These are phyloP conservation scores for Neodontobutis hainanensis DNA, from an alignment of 2,113 vertebrate genomes.

Conservation along the genomic window DNA sequence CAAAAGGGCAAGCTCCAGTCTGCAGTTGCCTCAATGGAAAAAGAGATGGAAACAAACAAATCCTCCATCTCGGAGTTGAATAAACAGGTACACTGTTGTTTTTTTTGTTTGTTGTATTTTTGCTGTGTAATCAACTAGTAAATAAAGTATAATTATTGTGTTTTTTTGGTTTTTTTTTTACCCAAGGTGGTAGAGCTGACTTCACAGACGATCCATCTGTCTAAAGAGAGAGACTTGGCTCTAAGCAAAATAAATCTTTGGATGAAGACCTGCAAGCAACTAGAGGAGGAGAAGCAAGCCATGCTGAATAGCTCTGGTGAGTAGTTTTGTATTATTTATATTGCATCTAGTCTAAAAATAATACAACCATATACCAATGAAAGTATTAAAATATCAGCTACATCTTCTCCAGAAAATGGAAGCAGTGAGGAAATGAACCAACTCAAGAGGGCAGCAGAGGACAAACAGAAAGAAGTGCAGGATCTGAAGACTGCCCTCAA, in stretches of 20 bases:
- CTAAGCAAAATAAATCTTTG: conserved; percentile 79
- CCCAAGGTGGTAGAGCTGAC: conserved; percentile 75
- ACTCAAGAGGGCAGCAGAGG: conserved; percentile 67
- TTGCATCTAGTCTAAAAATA: too few relatives aligned
- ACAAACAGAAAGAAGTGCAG: conserved; percentile 54
- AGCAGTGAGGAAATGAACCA: conserved; percentile 61
- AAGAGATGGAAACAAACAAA: conserved; percentile 48
- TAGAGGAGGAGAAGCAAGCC: conserved; percentile 84
- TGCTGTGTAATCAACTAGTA: neutral
- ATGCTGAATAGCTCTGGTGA: conserved; percentile 71
- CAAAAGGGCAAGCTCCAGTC: conserved; percentile 43
- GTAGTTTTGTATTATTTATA: neutral
- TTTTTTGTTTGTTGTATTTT: neutral
- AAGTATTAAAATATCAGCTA: neutral
- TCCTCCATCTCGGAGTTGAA: conserved; percentile 35
- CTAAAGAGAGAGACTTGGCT: conserved; percentile 80
- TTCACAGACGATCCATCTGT: conserved; percentile 58
- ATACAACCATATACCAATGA: too few relatives aligned
- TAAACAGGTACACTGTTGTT: conserved; percentile 50
- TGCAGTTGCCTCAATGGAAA: conserved; percentile 35
- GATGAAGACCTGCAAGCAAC: conserved; percentile 86
- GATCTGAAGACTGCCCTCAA: conserved; percentile 51
- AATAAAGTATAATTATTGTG: too few relatives aligned
- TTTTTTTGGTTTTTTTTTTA: too few relatives aligned
- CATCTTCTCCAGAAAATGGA: conserved; percentile 26